Conservation (phyloP, 2,113 vertebrate species). For the Hepsetus odoe region DNA sequence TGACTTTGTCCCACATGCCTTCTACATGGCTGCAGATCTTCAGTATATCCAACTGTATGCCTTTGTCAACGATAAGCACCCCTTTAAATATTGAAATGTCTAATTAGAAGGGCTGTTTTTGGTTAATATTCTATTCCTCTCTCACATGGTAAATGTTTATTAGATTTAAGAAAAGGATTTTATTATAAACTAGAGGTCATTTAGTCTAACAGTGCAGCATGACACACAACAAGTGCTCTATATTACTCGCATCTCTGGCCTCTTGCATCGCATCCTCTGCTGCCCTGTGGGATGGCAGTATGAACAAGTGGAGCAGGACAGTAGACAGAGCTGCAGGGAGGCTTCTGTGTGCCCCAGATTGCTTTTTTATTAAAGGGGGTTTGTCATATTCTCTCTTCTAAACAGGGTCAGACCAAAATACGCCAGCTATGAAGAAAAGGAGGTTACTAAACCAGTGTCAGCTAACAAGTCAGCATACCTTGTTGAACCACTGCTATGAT, state of each 20-base stretch:
- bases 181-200: background rate
- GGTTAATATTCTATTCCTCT: too few relatives aligned
- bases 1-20: too few relatives aligned
- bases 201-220: background rate
- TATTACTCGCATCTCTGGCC: slow-evolving; percentile 9
- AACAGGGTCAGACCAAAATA: slow-evolving; percentile 47
- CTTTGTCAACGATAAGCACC: too few relatives aligned
- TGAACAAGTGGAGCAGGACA: slow-evolving; percentile 54
- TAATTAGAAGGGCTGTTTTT: too few relatives aligned
- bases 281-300: slow-evolving; percentile 29
- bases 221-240: slow-evolving; percentile 9
- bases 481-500: background rate
- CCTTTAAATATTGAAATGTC: too few relatives aligned
- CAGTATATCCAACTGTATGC: too few relatives aligned
- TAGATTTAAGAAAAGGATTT: background rate
- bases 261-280: slow-evolving; percentile 4
- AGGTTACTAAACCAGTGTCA: slow-evolving; percentile 13
- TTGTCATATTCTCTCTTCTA: slow-evolving; percentile 48
- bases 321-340: slow-evolving; percentile 40
- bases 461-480: background rate
- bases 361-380: slow-evolving; percentile 29
- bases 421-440: slow-evolving; percentile 14
- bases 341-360: slow-evolving; percentile 51
- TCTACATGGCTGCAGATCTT: too few relatives aligned
- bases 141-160: background rate